Percentiles rank a stretch among this genome's conserved stretches.
These are phyloP conservation scores for Labia minor DNA, from an alignment of 2,888 invertebrate genomes.

Conservation along the genomic window DNA sequence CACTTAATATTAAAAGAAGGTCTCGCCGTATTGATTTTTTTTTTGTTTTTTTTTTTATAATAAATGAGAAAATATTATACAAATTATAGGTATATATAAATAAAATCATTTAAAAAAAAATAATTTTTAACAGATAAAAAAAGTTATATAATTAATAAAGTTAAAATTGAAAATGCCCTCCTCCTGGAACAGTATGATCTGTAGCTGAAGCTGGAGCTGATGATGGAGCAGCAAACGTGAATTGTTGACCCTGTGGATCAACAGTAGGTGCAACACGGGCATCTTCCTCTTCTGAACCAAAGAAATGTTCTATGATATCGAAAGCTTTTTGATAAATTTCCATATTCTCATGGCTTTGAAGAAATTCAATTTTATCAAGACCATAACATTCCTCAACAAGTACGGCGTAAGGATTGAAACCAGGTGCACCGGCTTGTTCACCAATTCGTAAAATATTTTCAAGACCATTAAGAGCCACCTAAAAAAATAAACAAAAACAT, in stretches of 20 bases:
- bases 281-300: slow-evolving; percentile 82
- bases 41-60: too few species aligned
- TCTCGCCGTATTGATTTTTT: neutral
- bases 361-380: slow-evolving; percentile 93
- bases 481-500: neutral
- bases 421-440: slow-evolving; percentile 56
- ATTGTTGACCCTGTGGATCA: slow-evolving; percentile 64
- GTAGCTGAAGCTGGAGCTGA: slow-evolving; percentile 32
- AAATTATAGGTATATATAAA: slow-evolving; percentile 2
- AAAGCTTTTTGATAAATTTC: slow-evolving; percentile 96
- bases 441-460: slow-evolving; percentile 91
- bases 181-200: slow-evolving; percentile 62
- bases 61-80: neutral
- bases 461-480: slow-evolving; percentile 84
- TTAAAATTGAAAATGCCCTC: slow-evolving; percentile 68
- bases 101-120: slow-evolving; percentile 2
- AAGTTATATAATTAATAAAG: slow-evolving; percentile 24
- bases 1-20: neutral
- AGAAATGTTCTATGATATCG: slow-evolving; percentile 92
- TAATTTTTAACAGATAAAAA: slow-evolving; percentile 18
- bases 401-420: slow-evolving; percentile 81
- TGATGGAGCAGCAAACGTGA: slow-evolving; percentile 41
- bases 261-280: slow-evolving; percentile 65
- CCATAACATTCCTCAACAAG: slow-evolving; percentile 92
- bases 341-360: slow-evolving; percentile 92